Evolutionary conservation across 2,113 vertebrate species (phyloP).

Genomic region (Galbula dea): DNA sequence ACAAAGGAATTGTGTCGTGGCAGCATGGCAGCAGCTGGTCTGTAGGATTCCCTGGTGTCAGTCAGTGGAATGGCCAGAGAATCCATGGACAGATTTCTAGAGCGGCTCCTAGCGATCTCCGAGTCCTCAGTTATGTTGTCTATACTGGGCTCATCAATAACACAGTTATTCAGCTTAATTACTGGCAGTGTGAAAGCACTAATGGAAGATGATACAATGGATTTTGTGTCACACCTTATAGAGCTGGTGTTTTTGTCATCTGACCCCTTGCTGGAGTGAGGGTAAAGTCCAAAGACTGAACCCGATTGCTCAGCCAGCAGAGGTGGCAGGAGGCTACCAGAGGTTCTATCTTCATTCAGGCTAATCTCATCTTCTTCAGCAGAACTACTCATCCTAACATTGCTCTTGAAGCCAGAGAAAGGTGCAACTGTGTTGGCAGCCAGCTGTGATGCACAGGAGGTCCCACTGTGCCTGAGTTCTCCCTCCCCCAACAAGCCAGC

Average conservation of each 20-base stretch:
- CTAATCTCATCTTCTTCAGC: slow-evolving; percentile 84
- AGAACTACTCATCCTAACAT: slow-evolving; percentile 74
- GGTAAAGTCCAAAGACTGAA: slow-evolving; percentile 78
- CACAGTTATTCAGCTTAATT: slow-evolving; percentile 99
- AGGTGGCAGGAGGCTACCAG: slow-evolving; percentile 79
- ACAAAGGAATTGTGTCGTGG: slow-evolving; percentile 83
- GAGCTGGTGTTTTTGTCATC: slow-evolving; percentile 75
- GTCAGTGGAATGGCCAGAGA: slow-evolving; percentile 84
- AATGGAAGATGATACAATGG: slow-evolving; percentile 95
- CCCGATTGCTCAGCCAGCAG: slow-evolving; percentile 77
- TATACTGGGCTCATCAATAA: slow-evolving; percentile 94
- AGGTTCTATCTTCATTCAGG: slow-evolving; percentile 73
- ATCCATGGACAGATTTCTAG: slow-evolving; percentile 83
- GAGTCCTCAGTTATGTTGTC: slow-evolving; percentile 92
- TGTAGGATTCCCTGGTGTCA: slow-evolving; percentile 79
- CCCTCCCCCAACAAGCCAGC: slow-evolving; percentile 69
- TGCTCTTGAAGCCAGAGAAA: slow-evolving; percentile 75
- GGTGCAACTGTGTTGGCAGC: slow-evolving; percentile 81
- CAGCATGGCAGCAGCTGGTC: slow-evolving; percentile 60
- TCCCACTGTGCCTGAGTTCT: slow-evolving; percentile 75
- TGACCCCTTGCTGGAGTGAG: slow-evolving; percentile 69
- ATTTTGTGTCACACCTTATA: slow-evolving; percentile 89
- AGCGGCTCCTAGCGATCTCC: slow-evolving; percentile 67
- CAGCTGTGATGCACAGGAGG: slow-evolving; percentile 74
- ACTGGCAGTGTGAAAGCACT: slow-evolving; percentile 95